Percentiles rank a stretch among this genome's conserved stretches.
phyloP scores from a whole-genome alignment of 2,888 invertebrate genomes.

The Epinotia demarniana region DNA sequence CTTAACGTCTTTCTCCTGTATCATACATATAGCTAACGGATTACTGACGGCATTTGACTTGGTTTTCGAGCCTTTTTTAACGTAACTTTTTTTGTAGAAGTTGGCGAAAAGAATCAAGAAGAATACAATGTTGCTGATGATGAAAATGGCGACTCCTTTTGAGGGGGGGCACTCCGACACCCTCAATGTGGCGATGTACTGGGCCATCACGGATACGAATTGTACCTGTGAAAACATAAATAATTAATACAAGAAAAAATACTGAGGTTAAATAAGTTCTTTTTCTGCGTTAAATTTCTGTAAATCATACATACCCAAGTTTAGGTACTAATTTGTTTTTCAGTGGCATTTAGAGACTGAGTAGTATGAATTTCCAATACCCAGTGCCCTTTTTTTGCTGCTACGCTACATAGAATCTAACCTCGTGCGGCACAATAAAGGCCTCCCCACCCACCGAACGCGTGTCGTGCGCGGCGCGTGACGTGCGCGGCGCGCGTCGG shows the following conservation, averaged over 20 bases:
- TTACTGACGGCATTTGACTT: background rate
- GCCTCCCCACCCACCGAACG: too few species aligned
- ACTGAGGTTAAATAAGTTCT: background rate
- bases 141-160: constrained; percentile 82
- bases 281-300: background rate
- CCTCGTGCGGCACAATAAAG: too few species aligned
- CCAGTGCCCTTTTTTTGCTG: too few species aligned
- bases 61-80: constrained; percentile 50
- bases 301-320: background rate
- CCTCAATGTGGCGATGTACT: constrained; percentile 77
- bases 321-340: too few species aligned
- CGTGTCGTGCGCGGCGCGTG: too few species aligned
- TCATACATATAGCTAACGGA: constrained; percentile 16
- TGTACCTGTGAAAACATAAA: constrained; percentile 80
- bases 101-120: constrained; percentile 87
- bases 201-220: constrained; percentile 86
- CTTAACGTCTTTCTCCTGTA: constrained; percentile 19
- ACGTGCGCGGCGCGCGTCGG: too few species aligned
- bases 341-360: too few species aligned
- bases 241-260: background rate
- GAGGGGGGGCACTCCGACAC: constrained; percentile 86
- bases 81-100: constrained; percentile 84
- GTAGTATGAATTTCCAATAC: too few species aligned
- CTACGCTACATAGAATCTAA: too few species aligned
- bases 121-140: constrained; percentile 79